Conservation (phyloP, 2,113 vertebrate genomes). For the Archocentrus centrarchus region DNA sequence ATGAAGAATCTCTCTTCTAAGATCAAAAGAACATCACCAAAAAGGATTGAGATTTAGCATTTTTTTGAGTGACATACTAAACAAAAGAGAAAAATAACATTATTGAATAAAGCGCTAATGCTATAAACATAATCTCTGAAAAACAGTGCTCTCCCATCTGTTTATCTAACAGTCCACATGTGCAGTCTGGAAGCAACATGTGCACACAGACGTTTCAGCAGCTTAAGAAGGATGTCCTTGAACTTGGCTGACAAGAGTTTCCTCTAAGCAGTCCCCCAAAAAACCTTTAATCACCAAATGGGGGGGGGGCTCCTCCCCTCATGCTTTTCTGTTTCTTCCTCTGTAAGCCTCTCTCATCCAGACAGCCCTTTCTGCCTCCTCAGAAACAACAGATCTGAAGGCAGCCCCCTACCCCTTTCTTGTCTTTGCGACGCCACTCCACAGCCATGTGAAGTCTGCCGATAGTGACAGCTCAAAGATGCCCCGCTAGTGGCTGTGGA, state of each 20-base stretch:
- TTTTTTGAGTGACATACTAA: not conserved
- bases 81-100: not conserved
- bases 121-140: constrained; percentile 27
- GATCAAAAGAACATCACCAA: not conserved
- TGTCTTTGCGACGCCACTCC: constrained; percentile 55
- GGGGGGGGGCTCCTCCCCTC: not conserved
- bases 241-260: constrained; percentile 60
- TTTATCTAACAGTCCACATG: constrained; percentile 67
- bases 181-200: constrained; percentile 66
- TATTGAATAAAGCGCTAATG: constrained; percentile 16
- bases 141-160: constrained; percentile 38
- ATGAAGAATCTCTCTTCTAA: not conserved
- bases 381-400: constrained; percentile 62
- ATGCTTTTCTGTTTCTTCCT: constrained; percentile 19
- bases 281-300: constrained; percentile 65
- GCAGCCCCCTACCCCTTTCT: constrained; percentile 46
- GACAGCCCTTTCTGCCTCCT: constrained; percentile 37
- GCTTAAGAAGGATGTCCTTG: constrained; percentile 68
- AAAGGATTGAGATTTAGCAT: not conserved
- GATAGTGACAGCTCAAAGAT: constrained; percentile 73
- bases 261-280: constrained; percentile 50
- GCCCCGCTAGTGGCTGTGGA: constrained; percentile 42
- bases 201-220: constrained; percentile 51
- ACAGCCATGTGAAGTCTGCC: constrained; percentile 66
- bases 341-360: constrained; percentile 37